These are phyloP conservation scores for Galerucella nymphaeae DNA, from an alignment of 2,888 invertebrate genomes.

Conservation along the genomic window DNA sequence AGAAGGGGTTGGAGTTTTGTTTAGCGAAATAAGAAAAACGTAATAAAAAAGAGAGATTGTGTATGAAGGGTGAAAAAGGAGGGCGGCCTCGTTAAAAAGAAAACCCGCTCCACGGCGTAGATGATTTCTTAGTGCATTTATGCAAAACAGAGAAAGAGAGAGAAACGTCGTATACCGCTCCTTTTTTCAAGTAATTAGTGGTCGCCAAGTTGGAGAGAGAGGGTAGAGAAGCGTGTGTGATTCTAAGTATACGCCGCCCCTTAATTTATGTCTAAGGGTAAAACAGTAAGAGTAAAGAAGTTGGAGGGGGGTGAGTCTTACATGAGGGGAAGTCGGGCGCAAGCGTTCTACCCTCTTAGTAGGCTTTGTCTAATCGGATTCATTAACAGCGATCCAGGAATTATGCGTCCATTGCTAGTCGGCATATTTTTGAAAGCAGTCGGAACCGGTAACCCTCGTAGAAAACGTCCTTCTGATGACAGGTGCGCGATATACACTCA, in stretches of 20 bases:
- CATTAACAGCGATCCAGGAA: slow-evolving; percentile 70
- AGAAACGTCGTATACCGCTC: slow-evolving; percentile 48
- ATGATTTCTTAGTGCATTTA: slow-evolving; percentile 63
- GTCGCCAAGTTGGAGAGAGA: slow-evolving; percentile 62
- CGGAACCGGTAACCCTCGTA: slow-evolving; percentile 63
- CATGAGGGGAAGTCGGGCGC: slow-evolving; percentile 61
- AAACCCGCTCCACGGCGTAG: slow-evolving; percentile 52
- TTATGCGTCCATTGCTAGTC: slow-evolving; percentile 69
- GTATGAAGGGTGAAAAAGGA: slow-evolving; percentile 56
- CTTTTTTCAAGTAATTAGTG: slow-evolving; percentile 65
- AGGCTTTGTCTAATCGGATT: slow-evolving; percentile 71
- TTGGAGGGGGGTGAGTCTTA: slow-evolving; percentile 57
- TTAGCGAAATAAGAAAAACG: slow-evolving; percentile 56
- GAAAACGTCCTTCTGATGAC: slow-evolving; percentile 56
- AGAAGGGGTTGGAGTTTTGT: slow-evolving; percentile 53
- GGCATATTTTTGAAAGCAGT: slow-evolving; percentile 68
- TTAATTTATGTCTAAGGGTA: slow-evolving; percentile 67
- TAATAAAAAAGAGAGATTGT: slow-evolving; percentile 51
- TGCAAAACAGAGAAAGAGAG: slow-evolving; percentile 63
- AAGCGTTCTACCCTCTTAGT: slow-evolving; percentile 65
- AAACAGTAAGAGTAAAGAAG: slow-evolving; percentile 65
- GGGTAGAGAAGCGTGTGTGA: slow-evolving; percentile 63
- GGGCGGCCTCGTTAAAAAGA: slow-evolving; percentile 60
- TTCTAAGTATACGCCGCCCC: slow-evolving; percentile 66
- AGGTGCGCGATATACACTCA: slow-evolving; percentile 53